These are phyloP conservation scores for Gandaritis pyraliata DNA, from an alignment of 2,888 invertebrate species.

Conservation along the genomic window DNA sequence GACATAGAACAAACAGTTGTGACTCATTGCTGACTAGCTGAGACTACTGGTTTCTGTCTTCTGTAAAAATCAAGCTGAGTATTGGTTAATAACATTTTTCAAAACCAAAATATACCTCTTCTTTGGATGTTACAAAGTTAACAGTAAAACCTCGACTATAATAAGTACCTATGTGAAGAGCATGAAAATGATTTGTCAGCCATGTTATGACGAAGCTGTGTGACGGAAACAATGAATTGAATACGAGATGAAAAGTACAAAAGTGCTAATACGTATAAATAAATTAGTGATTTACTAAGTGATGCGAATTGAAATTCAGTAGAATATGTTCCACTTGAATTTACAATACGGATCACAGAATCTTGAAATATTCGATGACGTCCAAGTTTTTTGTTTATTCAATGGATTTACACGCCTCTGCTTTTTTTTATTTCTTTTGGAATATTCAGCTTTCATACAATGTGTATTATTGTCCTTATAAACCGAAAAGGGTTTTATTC, in stretches of 20 bases:
- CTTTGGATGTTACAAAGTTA: not conserved
- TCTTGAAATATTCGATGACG: not conserved
- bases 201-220: constrained; percentile 38
- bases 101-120: not conserved
- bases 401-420: not conserved
- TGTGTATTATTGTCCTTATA: no score
- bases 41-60: no score
- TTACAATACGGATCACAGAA: not conserved
- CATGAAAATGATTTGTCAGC: constrained; percentile 29
- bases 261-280: constrained; percentile 15
- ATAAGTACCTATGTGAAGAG: constrained; percentile 8
- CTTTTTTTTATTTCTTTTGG: no score
- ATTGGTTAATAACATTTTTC: no score
- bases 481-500: no score
- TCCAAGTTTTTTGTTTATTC: not conserved
- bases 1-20: no score
- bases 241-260: constrained; percentile 23
- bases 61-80: no score
- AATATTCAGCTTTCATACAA: no score
- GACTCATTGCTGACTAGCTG: no score
- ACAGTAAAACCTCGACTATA: not conserved
- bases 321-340: constrained; percentile 4
- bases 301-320: constrained; percentile 7
- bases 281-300: constrained; percentile 13
- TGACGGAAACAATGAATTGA: constrained; percentile 28